phyloP scores from a whole-genome alignment of 2,113 vertebrate species.

The Bubo blakistoni region DNA sequence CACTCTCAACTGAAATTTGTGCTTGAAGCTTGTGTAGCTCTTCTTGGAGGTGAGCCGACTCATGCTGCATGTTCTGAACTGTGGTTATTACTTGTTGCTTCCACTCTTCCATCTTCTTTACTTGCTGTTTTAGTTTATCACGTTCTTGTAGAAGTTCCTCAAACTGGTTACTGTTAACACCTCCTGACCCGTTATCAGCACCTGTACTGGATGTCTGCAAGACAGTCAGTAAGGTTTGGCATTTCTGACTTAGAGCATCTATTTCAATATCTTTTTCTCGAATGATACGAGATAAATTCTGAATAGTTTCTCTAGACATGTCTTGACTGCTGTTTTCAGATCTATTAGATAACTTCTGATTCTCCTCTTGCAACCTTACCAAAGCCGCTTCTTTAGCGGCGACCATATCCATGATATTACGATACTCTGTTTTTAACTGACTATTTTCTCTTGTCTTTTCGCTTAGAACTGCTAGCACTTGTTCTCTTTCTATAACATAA shows the following conservation, averaged over 20 bases:
- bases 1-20: conserved; percentile 85
- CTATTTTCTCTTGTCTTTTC: conserved; percentile 96
- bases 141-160: conserved; percentile 94
- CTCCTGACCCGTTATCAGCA: conserved; percentile 65
- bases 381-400: conserved; percentile 91
- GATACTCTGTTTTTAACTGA: conserved; percentile 90
- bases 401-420: conserved; percentile 89
- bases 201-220: conserved; percentile 80
- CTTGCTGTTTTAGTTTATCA: conserved; percentile 91
- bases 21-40: conserved; percentile 89
- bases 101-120: conserved; percentile 99
- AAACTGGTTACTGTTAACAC: conserved; percentile 95
- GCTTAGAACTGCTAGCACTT: conserved; percentile 88
- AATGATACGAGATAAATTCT: conserved; percentile 96
- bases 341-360: conserved; percentile 79
- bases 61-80: conserved; percentile 96
- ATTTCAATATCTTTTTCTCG: conserved; percentile 98
- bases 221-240: conserved; percentile 90
- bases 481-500: conserved; percentile 86
- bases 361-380: conserved; percentile 90
- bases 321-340: conserved; percentile 89
- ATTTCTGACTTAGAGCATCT: conserved; percentile 94
- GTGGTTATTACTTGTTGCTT: conserved; percentile 98
- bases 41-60: conserved; percentile 93
- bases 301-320: conserved; percentile 96